Percentiles rank a stretch among this genome's conserved stretches.
Conservation (phyloP, 2,797 vertebrate species). For the Hemibagrus guttatus region DNA sequence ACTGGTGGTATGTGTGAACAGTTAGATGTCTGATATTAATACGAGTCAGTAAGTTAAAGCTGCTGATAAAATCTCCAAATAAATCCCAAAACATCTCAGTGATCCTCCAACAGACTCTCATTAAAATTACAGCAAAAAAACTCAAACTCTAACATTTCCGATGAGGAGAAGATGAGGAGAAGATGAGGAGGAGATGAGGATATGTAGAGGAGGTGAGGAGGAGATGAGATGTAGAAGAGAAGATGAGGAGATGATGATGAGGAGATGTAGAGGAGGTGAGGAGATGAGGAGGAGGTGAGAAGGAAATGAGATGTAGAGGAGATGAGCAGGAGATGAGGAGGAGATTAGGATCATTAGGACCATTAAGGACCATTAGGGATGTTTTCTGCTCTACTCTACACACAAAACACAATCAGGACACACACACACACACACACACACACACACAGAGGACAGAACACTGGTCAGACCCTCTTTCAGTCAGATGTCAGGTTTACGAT, state of each 20-base stretch:
- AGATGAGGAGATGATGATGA: too few species aligned
- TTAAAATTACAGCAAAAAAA: not conserved
- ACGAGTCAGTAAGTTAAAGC: not conserved
- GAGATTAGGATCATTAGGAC: too few species aligned
- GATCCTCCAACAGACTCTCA: too few species aligned
- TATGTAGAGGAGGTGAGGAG: too few species aligned
- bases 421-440: constrained; percentile 21
- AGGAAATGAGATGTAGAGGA: too few species aligned
- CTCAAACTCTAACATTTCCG: not conserved
- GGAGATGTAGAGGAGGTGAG: too few species aligned
- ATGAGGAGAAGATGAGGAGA: not conserved
- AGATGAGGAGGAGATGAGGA: too few species aligned
- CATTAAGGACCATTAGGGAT: too few species aligned
- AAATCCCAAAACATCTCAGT: not conserved
- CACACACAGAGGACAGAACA: not conserved
- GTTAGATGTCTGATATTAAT: not conserved
- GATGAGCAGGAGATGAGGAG: too few species aligned
- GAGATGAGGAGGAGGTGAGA: too few species aligned
- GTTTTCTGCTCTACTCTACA: too few species aligned
- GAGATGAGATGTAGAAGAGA: too few species aligned
- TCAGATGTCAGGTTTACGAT: constrained; percentile 43
- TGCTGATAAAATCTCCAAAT: not conserved
- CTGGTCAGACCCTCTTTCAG: constrained; percentile 59
- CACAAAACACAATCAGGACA: not conserved
- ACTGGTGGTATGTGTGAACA: constrained; percentile 88